Evolutionary conservation across 2,888 invertebrate genomes (phyloP), one percentile per base, ranked within the genome.

Genomic region (Lymantria dispar): DNA sequence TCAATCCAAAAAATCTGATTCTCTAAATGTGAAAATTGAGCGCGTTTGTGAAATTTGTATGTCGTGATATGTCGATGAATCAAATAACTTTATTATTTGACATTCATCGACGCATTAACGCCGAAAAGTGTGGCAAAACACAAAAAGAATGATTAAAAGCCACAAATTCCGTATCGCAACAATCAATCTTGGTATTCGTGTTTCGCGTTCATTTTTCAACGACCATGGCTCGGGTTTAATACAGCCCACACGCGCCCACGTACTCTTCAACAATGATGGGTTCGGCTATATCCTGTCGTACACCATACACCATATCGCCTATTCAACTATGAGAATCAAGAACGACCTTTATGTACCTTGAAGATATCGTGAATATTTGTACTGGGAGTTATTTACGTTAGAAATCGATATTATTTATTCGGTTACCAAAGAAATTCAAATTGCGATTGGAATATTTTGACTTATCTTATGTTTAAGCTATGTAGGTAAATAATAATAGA

Each of bases 251-350:
- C 58, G 51, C 57, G 52, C 64, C 60, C 64, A 68, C 64, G 48
- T 54, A 56, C 43, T 39, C 41, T 38, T 47, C 48, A 68, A 81
- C 78, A 82, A 80, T 81, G 67, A 76, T 76, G 77, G 78, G 80
- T 75, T 76, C 67, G 81, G 78, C 74, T 51, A 59, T 71, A 66
- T 67, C 62, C 67, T 61, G 72, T 68, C 71, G 66, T 74, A 68
- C 66, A 54, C 70, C 63, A 71, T 74, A 72, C 72, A 71, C 70
- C 61, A 71, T 72, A 66, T 54, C 53, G 55, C 52, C 74, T 60
- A 72, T 75, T 75, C 68, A 78, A 69, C 69, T 59, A 60, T 55
- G 52, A 47, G 59, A 38, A 33, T 45, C 64, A 71, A 71, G 72
- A 68, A 52, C 63, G 43, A 36, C 47, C 33, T 58, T 68, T 60